Base-by-base conservation (phyloP, 2,888 invertebrate genomes). In the Chrysomela aeneicollis region DNA sequence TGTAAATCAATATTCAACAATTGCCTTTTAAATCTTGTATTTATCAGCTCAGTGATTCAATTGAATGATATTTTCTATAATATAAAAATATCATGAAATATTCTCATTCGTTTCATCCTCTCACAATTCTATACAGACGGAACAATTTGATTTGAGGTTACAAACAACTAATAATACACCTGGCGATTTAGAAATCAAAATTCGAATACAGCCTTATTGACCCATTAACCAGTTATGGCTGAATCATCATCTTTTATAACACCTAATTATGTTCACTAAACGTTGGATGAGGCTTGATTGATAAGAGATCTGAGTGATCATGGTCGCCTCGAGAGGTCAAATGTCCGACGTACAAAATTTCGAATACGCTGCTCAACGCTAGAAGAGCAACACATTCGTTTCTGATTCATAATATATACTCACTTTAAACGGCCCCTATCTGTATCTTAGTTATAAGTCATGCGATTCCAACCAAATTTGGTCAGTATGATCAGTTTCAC, bases 241-340 rank as follows among this genome's bases (percentile, higher is more conserved):
- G 42, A 42, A 42, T 42, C 42, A 42, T 42, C 42, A 15, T 42
- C 42, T 42, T 42, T 42, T 42, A 42, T 42, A 42, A 42, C 42
- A 42, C 42, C 42, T 42, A 42, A 42, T 42, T 42, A 42, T 42
- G 42, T 42, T 42, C 42, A 42, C 42, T 42, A 42, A 42, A 42
- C 42, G 42, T 42, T 42, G 15, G 42, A n/a, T 15, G 42, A 42
- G 15, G 42, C 42, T 42, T 42, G 42, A 42, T 42, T 42, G 42
- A 42, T 42, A 42, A 42, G 10, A 42, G 3, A n/a, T 10, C 12
- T 6, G 3, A 42, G 42, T 42, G 15, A 42, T 42, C 42, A 8
- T 15, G 15, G 15, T 35, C 10, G 5, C 32, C 15, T 42, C 15
- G 12, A 10, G 12, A 42, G 42, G 42, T 42, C 42, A 42, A 42